Evolutionary conservation across 2,797 vertebrate species (phyloP).

Genomic region (Macroramphosus scolopax): DNA sequence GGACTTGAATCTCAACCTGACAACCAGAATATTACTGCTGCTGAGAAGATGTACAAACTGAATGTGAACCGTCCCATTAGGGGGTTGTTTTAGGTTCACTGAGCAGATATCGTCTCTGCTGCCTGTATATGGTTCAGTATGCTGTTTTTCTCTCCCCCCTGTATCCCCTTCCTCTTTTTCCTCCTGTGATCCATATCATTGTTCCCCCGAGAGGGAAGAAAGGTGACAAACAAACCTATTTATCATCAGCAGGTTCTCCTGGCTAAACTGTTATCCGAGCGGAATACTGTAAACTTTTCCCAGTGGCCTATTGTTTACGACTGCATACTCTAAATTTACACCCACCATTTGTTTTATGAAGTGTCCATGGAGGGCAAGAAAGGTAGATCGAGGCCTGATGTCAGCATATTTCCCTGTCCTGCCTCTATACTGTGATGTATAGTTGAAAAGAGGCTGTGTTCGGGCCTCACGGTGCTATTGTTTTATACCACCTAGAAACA

Average conservation of each 20-base stretch:
- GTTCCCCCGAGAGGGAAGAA: constrained; percentile 70
- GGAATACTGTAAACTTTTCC: constrained; percentile 79
- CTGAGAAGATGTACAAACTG: constrained; percentile 24
- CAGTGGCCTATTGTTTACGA: constrained; percentile 76
- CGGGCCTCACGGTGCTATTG: constrained; percentile 61
- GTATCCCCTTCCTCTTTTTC: constrained; percentile 49
- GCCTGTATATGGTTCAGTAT: constrained; percentile 58
- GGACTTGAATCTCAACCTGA: constrained; percentile 38
- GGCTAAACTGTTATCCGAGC: constrained; percentile 79
- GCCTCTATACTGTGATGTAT: constrained; percentile 72
- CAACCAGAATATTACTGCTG: constrained; percentile 29
- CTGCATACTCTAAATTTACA: constrained; percentile 78
- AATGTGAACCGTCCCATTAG: constrained; percentile 58
- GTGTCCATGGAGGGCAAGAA: constrained; percentile 75
- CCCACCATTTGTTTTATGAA: constrained; percentile 78
- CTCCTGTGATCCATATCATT: constrained; percentile 75
- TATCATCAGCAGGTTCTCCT: constrained; percentile 73
- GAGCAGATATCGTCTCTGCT: constrained; percentile 49
- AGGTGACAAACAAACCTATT: constrained; percentile 79
- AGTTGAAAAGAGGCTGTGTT: constrained; percentile 50
- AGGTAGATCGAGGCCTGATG: constrained; percentile 66
- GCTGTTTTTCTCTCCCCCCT: constrained; percentile 49
- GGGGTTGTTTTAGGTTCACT: constrained; percentile 46
- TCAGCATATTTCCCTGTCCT: constrained; percentile 76
- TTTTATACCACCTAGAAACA: constrained; percentile 75